Base-by-base conservation (phyloP, 2,113 vertebrate species). In the Chionomys nivalis region DNA sequence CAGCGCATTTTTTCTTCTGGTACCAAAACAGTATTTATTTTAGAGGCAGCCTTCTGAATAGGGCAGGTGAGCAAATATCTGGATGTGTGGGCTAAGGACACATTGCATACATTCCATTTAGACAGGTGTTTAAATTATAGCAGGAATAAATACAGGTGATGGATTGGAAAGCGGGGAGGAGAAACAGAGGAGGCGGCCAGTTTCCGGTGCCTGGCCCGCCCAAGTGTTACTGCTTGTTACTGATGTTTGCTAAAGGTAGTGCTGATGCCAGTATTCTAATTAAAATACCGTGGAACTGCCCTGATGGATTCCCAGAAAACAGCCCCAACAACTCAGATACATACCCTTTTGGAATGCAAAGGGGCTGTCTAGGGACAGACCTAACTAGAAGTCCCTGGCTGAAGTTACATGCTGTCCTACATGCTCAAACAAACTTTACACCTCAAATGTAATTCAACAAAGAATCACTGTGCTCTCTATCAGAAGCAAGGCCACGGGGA, bases 111-210 rank as follows among this genome's bases (percentile, higher is more conserved):
- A 99, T 99, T 99, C 98, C 98, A 98, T 19, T 95, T 9, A 98
- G 98, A 98, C 98, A 99, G 98, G 98, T 98, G 98, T 99, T 99
- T 98, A 98, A 99, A 98, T 98, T 98, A 98, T 91, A 97, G 96
- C 91, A 96, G 97, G 96, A 98, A 98, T 98, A 98, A 98, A 98
- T 94, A 97, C 96, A 98, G 96, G 95, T 97, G 98, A 98, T 90
- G 76, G 85, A 98, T 98, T 98, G 92, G 79, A 93, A 96, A 97
- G 73, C 2, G 94, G 47, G 85, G 31, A 92, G 95, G 58, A 96
- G 97, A 92, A 97, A 91, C 58, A 97, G 5, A 94, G 77, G 39
- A 78, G 93, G 73, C 31, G 1, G 2, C 96, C 95, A 96, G 89
- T 91, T 97, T 96, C 97, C 97, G 96, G 90, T 92, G 96, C 97